A percentile compares a stretch with the other conserved stretches of the same genome.
phyloP scores from a whole-genome alignment of 2,888 invertebrate genomes.

The Acholoe squamosa region DNA sequence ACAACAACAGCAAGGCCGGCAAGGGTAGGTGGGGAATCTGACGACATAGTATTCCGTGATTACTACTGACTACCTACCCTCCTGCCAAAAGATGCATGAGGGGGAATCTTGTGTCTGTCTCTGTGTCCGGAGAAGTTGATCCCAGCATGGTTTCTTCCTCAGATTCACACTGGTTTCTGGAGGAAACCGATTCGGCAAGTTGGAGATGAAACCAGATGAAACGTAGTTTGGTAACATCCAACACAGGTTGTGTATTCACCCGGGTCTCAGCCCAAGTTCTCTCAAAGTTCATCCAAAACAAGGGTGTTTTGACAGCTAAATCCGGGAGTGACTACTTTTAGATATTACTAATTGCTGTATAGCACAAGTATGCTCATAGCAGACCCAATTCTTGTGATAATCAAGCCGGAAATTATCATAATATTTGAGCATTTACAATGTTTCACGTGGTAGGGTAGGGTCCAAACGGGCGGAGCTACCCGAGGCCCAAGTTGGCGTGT shows the following conservation, averaged over 20 bases:
- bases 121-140: not conserved
- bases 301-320: no score
- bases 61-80: conserved; percentile 6
- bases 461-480: no score
- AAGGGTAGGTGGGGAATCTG: not conserved
- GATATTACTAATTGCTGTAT: no score
- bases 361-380: not conserved
- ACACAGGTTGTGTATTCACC: not conserved
- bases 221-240: not conserved
- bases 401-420: not conserved
- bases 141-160: not conserved
- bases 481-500: not conserved
- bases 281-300: not conserved
- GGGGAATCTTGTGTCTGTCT: conserved; percentile 26
- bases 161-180: not conserved
- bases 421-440: conserved; percentile 31
- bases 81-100: conserved; percentile 47
- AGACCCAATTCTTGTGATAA: not conserved
- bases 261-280: no score
- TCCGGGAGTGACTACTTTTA: no score
- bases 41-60: not conserved
- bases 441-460: not conserved
- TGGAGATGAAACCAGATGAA: conserved; percentile 25
- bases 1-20: no score
- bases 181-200: not conserved